These are phyloP conservation scores for Yasuhikotakia modesta DNA, from an alignment of 2,797 vertebrate genomes.

Conservation along the genomic window DNA sequence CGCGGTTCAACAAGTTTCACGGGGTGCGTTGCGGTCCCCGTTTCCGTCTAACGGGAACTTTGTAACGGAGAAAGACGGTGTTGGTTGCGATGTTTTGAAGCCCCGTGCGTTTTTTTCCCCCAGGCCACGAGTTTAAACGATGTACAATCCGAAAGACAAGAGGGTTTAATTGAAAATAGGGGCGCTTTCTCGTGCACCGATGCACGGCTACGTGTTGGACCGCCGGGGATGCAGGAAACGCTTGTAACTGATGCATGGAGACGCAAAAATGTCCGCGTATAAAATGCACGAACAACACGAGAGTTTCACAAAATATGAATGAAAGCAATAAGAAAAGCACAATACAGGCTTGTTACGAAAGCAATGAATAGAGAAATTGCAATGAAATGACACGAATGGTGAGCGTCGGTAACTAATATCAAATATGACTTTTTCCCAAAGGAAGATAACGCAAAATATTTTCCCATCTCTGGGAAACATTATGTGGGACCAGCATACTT, in stretches of 20 bases:
- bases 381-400: background rate
- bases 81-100: slow-evolving; percentile 1
- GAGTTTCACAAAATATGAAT: background rate
- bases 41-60: slow-evolving; percentile 28
- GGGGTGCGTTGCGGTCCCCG: background rate
- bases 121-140: background rate
- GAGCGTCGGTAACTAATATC: background rate
- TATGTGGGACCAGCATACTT: background rate
- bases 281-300: background rate
- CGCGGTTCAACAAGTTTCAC: slow-evolving; percentile 24
- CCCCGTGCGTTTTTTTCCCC: background rate
- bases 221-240: no score
- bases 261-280: background rate
- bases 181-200: background rate
- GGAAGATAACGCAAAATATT: no score
- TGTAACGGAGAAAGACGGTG: background rate
- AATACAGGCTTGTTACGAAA: background rate
- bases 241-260: background rate
- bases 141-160: background rate
- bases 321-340: background rate
- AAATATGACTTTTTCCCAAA: background rate
- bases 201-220: background rate
- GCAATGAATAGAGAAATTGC: background rate
- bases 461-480: background rate
- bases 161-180: slow-evolving; percentile 20